Percentiles rank a stretch among this genome's conserved stretches.
These are phyloP conservation scores for Myxocyprinus asiaticus DNA, from an alignment of 2,113 vertebrate genomes.

Conservation along the genomic window DNA sequence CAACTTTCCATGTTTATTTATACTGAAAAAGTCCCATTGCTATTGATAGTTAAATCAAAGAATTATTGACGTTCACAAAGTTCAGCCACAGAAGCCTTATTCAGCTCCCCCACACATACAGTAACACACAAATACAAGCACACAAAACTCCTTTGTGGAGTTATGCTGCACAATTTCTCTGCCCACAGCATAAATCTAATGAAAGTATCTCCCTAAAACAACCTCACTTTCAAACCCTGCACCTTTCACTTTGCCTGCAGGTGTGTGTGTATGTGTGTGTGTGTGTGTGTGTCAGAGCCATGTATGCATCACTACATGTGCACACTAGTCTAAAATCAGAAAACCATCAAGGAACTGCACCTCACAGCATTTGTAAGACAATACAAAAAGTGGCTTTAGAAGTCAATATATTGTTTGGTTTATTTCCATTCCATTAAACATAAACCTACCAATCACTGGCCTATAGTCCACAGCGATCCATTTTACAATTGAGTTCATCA, in stretches of 20 bases:
- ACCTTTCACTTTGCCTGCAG: neutral
- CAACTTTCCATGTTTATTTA: slow-evolving; percentile 27
- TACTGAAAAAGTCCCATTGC: slow-evolving; percentile 33
- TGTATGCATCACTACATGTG: too few relatives aligned
- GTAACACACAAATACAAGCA: slow-evolving; percentile 9
- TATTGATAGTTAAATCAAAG: slow-evolving; percentile 49
- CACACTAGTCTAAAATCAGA: too few relatives aligned
- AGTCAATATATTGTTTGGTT: too few relatives aligned
- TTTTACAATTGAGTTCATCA: too few relatives aligned
- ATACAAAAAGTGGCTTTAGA: too few relatives aligned
- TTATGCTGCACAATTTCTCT: slow-evolving; percentile 3
- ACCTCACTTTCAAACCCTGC: slow-evolving; percentile 13
- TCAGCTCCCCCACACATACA: slow-evolving; percentile 17
- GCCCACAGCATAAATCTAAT: slow-evolving; percentile 13
- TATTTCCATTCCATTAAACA: too few relatives aligned
- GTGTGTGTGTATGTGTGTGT: too few relatives aligned
- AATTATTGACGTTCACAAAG: slow-evolving; percentile 27
- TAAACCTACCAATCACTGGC: too few relatives aligned
- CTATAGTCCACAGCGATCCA: too few relatives aligned
- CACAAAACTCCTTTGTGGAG: slow-evolving; percentile 24
- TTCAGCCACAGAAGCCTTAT: slow-evolving; percentile 17
- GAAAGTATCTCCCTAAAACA: slow-evolving; percentile 22
- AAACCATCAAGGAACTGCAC: too few relatives aligned
- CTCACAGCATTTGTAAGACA: too few relatives aligned
- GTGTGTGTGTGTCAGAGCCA: too few relatives aligned